These are phyloP conservation scores for Macrosteles quadrilineatus DNA, from an alignment of 1,140 invertebrate species.

Conservation along the genomic window DNA sequence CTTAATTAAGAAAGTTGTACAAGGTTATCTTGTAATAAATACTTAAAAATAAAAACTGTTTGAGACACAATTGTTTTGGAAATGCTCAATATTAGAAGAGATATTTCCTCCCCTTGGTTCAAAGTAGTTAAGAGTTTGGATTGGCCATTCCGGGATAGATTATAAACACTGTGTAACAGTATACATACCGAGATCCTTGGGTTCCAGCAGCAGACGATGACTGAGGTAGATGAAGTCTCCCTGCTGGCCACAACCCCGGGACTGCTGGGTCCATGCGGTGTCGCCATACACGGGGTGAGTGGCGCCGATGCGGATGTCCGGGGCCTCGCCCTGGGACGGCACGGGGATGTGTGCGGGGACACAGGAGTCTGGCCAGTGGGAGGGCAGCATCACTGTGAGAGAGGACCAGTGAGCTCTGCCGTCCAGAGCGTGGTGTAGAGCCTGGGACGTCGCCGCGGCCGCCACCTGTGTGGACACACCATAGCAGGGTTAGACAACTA, in stretches of 20 bases:
- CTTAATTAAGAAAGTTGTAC: no score
- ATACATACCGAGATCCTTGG: constrained; percentile 47
- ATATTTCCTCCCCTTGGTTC: no score
- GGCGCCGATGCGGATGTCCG: constrained; percentile 56
- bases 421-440: constrained; percentile 56
- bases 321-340: constrained; percentile 51
- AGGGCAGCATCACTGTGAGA: constrained; percentile 57
- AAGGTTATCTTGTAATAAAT: no score
- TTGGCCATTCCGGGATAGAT: no score
- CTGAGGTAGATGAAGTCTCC: constrained; percentile 62
- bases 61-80: no score
- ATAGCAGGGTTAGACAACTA: constrained; percentile 31
- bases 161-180: no score
- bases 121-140: no score
- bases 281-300: constrained; percentile 56
- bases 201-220: constrained; percentile 45
- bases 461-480: constrained; percentile 52
- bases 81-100: no score
- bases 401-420: constrained; percentile 55
- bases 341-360: constrained; percentile 44
- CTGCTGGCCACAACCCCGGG: constrained; percentile 57
- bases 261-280: constrained; percentile 60
- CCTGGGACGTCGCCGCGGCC: constrained; percentile 53
- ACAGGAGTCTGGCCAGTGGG: constrained; percentile 56
- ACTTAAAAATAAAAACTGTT: no score